Base-by-base conservation (phyloP, 2,113 vertebrate species). In the Cyphomyrus plagiostoma region DNA sequence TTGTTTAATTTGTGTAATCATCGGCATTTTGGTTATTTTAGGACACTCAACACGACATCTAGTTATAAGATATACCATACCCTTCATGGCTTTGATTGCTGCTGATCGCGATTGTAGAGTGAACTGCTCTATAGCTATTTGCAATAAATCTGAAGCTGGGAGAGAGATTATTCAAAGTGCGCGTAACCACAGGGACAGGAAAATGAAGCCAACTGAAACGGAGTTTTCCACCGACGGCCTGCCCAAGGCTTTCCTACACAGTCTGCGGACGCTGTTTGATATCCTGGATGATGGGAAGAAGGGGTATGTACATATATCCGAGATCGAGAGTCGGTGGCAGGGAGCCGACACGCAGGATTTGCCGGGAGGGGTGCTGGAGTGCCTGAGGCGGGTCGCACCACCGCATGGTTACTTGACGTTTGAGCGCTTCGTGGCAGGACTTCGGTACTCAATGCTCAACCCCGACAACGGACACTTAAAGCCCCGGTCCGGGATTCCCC, bases 241-340 rank as follows among this genome's bases (percentile, higher is more conserved):
- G 0, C 98, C 98, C 0, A 96, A 95, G 91, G 98, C 95, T 0
- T 99, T 99, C 90, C 92, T 99, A 77, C 97, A 97, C 92, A 99
- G 98, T 89, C 92, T 99, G 90, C 96, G 97, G 90, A 97, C 98
- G 0, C 96, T 99, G 0, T 99, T 98, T 93, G 98, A 99, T 91
- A 99, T 99, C 89, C 92, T 99, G 92, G 98, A 99, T 91, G 98
- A 99, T 74, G 94, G 93, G 3, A 95, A 95, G 19, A 94, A 97
- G 3, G 98, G 98, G 0, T 98, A 94, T 56, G 97, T 99, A 39
- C 98, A 98, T 93, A 95, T 99, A 1, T 96, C 96, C 39, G 98
- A 99, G 96, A 99, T 99, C 86, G 97, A 99, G 95, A 97, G 96
- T 87, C 98, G 98, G 86, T 99, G 98, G 98, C 95, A 95, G 85